phyloP scores from a whole-genome alignment of 2,888 invertebrate species.

The Tridacna gigas region DNA sequence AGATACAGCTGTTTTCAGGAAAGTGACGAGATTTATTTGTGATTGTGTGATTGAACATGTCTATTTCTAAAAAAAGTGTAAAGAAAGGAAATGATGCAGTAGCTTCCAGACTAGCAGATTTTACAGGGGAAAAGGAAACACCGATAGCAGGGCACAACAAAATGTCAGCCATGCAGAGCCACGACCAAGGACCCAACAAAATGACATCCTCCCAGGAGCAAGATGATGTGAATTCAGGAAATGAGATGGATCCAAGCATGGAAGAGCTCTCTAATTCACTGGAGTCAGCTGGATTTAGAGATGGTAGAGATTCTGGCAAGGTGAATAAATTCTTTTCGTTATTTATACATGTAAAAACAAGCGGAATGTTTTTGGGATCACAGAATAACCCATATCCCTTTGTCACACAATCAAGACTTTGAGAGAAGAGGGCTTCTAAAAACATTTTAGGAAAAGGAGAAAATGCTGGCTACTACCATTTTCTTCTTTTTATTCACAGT shows the following conservation, averaged over 20 bases:
- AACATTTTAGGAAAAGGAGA: no score
- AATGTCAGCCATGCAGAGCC: constrained; percentile 32
- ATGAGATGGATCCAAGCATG: constrained; percentile 53
- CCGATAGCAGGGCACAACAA: constrained; percentile 65
- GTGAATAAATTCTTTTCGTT: background rate
- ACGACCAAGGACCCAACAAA: constrained; percentile 47
- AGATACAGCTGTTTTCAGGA: background rate
- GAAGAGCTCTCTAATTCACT: constrained; percentile 62
- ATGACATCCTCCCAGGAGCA: constrained; percentile 67
- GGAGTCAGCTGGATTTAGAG: constrained; percentile 48
- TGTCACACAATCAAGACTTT: no score
- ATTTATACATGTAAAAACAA: background rate
- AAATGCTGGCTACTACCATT: no score
- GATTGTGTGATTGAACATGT: constrained; percentile 61
- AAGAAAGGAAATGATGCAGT: constrained; percentile 68
- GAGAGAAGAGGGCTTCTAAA: no score
- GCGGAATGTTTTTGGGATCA: no score
- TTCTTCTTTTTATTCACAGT: no score
- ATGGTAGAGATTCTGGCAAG: constrained; percentile 38
- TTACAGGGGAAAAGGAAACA: constrained; percentile 68
- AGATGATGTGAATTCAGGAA: constrained; percentile 63
- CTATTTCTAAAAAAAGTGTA: constrained; percentile 63
- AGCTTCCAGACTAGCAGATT: constrained; percentile 70
- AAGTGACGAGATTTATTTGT: constrained; percentile 12
- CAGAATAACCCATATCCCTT: background rate